phyloP scores from a whole-genome alignment of 2,797 vertebrate genomes.

The Takifugu rubripes region DNA sequence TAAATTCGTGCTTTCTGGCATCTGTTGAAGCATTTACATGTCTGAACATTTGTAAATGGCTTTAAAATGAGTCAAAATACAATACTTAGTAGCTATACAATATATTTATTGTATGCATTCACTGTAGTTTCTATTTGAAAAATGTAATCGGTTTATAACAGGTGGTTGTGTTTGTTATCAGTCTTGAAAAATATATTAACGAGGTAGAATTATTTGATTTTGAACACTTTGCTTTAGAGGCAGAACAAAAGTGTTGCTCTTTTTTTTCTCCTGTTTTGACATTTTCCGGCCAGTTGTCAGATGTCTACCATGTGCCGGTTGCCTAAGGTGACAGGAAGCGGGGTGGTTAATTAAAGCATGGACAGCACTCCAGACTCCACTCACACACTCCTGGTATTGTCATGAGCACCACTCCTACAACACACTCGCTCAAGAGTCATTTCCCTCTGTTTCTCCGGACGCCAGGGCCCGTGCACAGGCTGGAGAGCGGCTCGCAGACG shows the following conservation, averaged over 20 bases:
- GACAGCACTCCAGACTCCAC: conserved; percentile 64
- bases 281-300: conserved; percentile 15
- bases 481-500: conserved; percentile 19
- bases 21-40: not conserved
- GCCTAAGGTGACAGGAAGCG: conserved; percentile 53
- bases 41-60: not conserved
- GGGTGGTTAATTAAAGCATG: conserved; percentile 66
- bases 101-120: too few species aligned
- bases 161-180: conserved; percentile 1
- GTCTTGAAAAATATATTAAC: too few species aligned
- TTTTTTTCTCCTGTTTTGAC: conserved; percentile 9
- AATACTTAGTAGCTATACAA: not conserved
- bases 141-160: not conserved
- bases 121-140: too few species aligned
- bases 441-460: conserved; percentile 60
- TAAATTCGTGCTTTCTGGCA: not conserved
- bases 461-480: conserved; percentile 26
- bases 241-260: not conserved
- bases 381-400: conserved; percentile 63
- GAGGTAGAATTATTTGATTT: not conserved
- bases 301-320: conserved; percentile 40
- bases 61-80: not conserved
- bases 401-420: conserved; percentile 62
- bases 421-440: conserved; percentile 67
- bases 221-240: not conserved